A percentile compares a stretch with the other conserved stretches of the same genome.
These are phyloP conservation scores for Epinephelus coioides DNA, from an alignment of 2,797 vertebrate species.

Conservation along the genomic window DNA sequence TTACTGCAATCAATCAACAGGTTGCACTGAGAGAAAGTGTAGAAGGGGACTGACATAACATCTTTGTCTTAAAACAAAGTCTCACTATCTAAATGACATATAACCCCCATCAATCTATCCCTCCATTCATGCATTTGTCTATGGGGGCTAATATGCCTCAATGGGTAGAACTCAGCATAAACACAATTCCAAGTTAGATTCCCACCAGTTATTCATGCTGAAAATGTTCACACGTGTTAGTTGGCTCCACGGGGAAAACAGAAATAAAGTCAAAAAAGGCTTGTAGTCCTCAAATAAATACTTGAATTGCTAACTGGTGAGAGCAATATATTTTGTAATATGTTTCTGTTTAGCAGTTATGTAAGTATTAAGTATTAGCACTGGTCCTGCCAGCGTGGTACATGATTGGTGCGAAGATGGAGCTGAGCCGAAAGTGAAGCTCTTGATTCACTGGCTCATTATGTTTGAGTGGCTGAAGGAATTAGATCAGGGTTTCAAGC, in stretches of 20 bases:
- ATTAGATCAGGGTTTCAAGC: background rate
- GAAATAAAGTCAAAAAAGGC: background rate
- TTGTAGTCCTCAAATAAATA: background rate
- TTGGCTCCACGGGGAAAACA: background rate
- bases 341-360: background rate
- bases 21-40: conserved; percentile 29
- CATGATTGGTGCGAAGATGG: no score
- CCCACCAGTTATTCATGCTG: conserved; percentile 1
- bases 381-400: background rate
- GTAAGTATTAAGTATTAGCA: background rate
- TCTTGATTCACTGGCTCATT: background rate
- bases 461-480: background rate
- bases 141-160: background rate
- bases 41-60: conserved; percentile 29
- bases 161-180: background rate
- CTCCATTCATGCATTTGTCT: conserved; percentile 25
- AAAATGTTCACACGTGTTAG: background rate
- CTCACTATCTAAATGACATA: conserved; percentile 10
- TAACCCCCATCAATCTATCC: conserved; percentile 20
- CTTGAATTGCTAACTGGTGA: background rate
- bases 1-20: conserved; percentile 50
- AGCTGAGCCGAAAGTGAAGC: background rate
- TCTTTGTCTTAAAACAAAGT: conserved; percentile 42
- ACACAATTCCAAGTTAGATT: conserved; percentile 14
- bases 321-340: background rate